Percentiles rank a stretch among this genome's conserved stretches.
Conservation (phyloP, 2,888 invertebrate species). For the Choristoneura rosaceana region DNA sequence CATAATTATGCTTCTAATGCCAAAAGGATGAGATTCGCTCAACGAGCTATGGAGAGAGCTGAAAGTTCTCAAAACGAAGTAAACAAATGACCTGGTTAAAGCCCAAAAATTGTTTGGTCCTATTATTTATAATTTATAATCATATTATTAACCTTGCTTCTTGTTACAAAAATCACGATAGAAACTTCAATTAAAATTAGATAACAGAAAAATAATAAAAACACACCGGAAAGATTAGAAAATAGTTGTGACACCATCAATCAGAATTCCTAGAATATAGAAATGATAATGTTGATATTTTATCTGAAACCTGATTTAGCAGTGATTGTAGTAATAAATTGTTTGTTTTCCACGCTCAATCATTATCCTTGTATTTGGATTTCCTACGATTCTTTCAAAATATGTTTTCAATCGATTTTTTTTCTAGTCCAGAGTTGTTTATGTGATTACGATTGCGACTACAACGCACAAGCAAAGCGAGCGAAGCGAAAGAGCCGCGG, state of each 20-base stretch:
- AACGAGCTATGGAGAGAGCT: no score
- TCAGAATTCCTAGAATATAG: background rate
- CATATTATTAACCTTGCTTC: background rate
- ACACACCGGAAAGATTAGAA: background rate
- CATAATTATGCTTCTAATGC: no score
- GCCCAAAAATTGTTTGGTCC: no score
- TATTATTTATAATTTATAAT: no score
- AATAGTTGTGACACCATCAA: background rate
- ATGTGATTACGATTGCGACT: no score
- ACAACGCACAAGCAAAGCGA: no score
- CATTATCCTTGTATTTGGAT: background rate
- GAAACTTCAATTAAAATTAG: background rate
- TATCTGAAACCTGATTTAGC: background rate
- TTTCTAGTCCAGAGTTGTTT: no score
- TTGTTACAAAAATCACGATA: background rate
- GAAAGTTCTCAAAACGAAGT: no score
- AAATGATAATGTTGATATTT: background rate
- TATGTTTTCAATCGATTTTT: no score
- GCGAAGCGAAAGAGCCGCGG: no score
- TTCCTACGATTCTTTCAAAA: background rate
- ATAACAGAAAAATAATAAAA: constrained; percentile 1
- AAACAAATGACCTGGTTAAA: no score
- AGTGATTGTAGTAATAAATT: background rate
- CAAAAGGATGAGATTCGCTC: no score
- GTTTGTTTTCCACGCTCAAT: background rate